Percentiles rank a stretch among this genome's conserved stretches.
Conservation (phyloP, 2,888 invertebrate species). For the Dryocosmus kuriphilus region DNA sequence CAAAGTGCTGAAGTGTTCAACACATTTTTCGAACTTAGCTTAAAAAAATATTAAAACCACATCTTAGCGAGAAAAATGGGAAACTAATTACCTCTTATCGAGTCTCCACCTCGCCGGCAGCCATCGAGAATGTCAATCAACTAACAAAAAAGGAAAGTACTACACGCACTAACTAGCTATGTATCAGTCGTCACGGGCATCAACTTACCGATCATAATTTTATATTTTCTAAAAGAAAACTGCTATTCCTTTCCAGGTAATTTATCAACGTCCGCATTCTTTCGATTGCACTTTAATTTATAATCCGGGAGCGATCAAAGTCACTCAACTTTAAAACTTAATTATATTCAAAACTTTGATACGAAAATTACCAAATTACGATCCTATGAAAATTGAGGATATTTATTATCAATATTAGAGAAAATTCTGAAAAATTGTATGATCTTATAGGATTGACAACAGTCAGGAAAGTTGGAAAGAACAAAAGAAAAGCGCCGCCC, state of each 20-base stretch:
- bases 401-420: neutral
- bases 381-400: neutral
- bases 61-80: conserved; percentile 6
- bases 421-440: neutral
- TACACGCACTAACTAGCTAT: neutral
- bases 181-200: neutral
- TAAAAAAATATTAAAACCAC: too few relatives aligned
- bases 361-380: neutral
- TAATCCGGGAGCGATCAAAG: neutral
- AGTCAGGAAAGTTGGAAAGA: neutral
- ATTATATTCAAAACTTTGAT: neutral
- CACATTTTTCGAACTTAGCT: too few relatives aligned
- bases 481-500: neutral
- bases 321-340: neutral
- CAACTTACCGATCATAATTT: conserved; percentile 5
- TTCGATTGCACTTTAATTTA: neutral
- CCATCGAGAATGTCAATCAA: conserved; percentile 17
- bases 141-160: conserved; percentile 19
- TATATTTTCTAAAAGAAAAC: neutral
- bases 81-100: conserved; percentile 31
- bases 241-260: neutral
- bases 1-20: too few relatives aligned
- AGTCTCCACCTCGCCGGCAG: neutral
- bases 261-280: neutral
- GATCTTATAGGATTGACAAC: neutral